phyloP scores from a whole-genome alignment of 2,888 invertebrate species.

The Hanleya hanleyi region DNA sequence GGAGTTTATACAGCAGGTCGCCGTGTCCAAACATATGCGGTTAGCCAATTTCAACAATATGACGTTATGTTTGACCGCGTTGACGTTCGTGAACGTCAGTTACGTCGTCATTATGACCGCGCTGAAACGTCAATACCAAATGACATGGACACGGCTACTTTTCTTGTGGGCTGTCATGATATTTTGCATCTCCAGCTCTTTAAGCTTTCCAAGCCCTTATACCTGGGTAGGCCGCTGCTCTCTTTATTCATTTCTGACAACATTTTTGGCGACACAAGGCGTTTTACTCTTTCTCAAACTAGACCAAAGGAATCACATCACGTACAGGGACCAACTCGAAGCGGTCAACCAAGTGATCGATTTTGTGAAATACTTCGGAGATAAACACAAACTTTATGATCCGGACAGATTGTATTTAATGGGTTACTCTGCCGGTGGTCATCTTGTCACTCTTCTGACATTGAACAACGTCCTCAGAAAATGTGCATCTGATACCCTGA shows the following conservation, averaged over 20 bases:
- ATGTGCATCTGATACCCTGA: too few relatives aligned
- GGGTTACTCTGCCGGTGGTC: slow-evolving; percentile 61
- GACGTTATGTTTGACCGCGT: background rate
- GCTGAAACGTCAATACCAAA: background rate
- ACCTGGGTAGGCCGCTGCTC: too few relatives aligned
- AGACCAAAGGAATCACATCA: slow-evolving; percentile 9
- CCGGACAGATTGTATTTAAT: slow-evolving; percentile 44
- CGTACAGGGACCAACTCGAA: slow-evolving; percentile 37
- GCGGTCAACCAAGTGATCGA: slow-evolving; percentile 39
- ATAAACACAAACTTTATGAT: slow-evolving; percentile 22
- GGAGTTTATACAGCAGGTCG: too few relatives aligned
- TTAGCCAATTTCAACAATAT: background rate
- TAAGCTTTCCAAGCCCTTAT: too few relatives aligned
- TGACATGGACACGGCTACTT: background rate
- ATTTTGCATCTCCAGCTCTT: too few relatives aligned
- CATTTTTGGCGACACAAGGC: slow-evolving; percentile 33
- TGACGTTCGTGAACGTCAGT: background rate
- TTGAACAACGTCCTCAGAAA: slow-evolving; percentile 23
- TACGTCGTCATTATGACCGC: background rate
- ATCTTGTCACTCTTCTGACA: slow-evolving; percentile 42
- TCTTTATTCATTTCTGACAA: slow-evolving; percentile 10
- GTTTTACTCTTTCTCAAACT: slow-evolving; percentile 34
- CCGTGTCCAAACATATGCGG: background rate
- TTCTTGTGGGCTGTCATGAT: too few relatives aligned
- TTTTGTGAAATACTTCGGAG: slow-evolving; percentile 36